Evolutionary conservation across 2,797 vertebrate species (phyloP), one percentile per base, ranked within the genome.

Genomic region (Syndactyla subalaris): DNA sequence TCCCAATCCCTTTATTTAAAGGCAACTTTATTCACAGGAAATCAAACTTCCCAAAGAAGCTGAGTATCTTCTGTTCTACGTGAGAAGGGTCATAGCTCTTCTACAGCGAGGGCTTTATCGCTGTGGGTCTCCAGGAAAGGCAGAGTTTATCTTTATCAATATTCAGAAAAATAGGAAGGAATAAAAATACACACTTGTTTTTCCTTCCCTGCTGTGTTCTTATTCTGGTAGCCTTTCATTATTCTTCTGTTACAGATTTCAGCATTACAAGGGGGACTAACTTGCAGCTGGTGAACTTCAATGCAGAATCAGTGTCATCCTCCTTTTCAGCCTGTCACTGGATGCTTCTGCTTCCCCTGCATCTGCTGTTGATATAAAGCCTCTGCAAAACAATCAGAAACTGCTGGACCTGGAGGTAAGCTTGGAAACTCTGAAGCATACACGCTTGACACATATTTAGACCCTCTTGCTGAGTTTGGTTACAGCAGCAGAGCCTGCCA

Each of bases 251-350:
- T 81, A 32, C 94, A 98, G 97, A 95, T 87, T 96, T 96, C 45
- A 96, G 92, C 61, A 59, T 97, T 83, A 96, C 88, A 80, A 96
- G 79, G 39, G 72, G 32, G 27, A 97, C 88, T 36, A 84, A 84
- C 68, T 85, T 97, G 36, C 96, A 97, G 86, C 86, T 98, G 66
- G 54, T 98, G 88, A 95, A 80, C 70, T 89, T 94, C 11, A 91
- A 96, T 2, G 36, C 85, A 21, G 83, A 86, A 38, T 82, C 54
- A 8, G 4, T n/a, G 7, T 92, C 75, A 39, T 82, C 87, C 21
- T 83, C 95, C 27, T 63, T 91, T 79, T 58, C 66, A 52, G 49
- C 61, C 65, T 54, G 51, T 49, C 24, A 32, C 52, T 95, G 97
- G 97, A 48, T 90, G 27, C 59, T 97, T 62, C 85, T 98, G 52